Base-by-base conservation (phyloP, 2,113 vertebrate genomes). In the Cacatua alba region DNA sequence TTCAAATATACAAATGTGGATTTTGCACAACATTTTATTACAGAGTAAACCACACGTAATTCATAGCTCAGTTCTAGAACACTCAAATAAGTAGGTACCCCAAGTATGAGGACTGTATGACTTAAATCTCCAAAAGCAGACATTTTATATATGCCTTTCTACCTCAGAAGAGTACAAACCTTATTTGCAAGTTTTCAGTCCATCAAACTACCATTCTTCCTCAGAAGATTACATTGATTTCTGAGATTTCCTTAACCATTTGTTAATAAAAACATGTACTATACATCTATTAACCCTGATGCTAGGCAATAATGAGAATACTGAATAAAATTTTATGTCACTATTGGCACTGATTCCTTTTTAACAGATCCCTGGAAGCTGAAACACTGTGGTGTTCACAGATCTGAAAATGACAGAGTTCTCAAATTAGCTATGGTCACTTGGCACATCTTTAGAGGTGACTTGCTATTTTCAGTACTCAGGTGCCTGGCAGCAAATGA, bases 391-490 rank as follows among this genome's bases (percentile, higher is more conserved):
- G 1, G 23, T 77, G 51, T 44, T 86, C 72, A 74, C n/a, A 86
- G 68, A 90, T 17, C 43, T 90, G 82, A 90, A 94, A 88, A 94
- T 64, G 43, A 53, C 79, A 83, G 33, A 11, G 39, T 37, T 94
- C 65, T 78, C 55, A 88, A 80, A 93, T 88, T 77, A 83, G 64
- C 46, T 84, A 44, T 1, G 4, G 87, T 93, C 63, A 46, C 60
- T 92, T 82, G 86, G 43, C 57, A 76, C 52, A 48, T 51, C 65
- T 96, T 92, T 85, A 79, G 84, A 96, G 81, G 69, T 88, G 75
- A 88, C 43, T 86, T 90, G 55, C 18, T 96, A 55, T 96, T 93
- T 93, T 88, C 92, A 83, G 76, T 48, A 29, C 46, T 86, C 51
- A 88, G 64, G 64, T 86, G 64, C 24, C 60, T 64, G 69, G 26